These are phyloP conservation scores for Temnothorax ravouxi DNA, from an alignment of 2,888 invertebrate genomes.

Conservation along the genomic window DNA sequence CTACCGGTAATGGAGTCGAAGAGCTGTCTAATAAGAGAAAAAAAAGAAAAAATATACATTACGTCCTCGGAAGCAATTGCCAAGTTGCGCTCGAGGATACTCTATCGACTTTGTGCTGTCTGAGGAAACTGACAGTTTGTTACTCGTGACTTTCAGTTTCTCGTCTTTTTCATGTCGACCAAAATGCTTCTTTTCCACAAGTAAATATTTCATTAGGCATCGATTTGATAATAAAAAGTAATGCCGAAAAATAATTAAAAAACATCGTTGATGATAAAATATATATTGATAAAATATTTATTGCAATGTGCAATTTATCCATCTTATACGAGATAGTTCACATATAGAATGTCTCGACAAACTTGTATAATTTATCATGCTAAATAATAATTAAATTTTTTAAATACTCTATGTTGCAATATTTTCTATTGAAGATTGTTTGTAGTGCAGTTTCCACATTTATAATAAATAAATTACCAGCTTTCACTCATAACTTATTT, in stretches of 20 bases:
- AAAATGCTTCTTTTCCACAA: neutral
- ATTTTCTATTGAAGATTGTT: neutral
- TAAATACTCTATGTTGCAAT: neutral
- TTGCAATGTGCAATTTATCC: neutral
- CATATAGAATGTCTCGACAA: neutral
- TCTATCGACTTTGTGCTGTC: constrained; percentile 48
- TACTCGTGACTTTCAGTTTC: constrained; percentile 47
- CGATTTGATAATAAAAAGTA: neutral
- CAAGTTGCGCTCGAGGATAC: constrained; percentile 53
- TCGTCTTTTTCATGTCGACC: constrained; percentile 14
- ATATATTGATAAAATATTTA: neutral
- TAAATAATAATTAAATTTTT: constrained; percentile 4
- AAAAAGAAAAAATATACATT: constrained; percentile 36
- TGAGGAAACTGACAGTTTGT: constrained; percentile 38
- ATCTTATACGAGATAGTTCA: neutral
- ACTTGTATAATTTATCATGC: neutral
- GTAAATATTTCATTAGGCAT: neutral
- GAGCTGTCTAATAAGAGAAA: constrained; percentile 21
- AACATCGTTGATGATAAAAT: neutral
- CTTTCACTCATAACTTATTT: neutral
- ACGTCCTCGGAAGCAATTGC: constrained; percentile 58
- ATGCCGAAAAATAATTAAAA: neutral
- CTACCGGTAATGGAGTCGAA: constrained; percentile 59
- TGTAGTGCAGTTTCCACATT: neutral
- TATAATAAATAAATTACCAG: neutral